phyloP scores from a whole-genome alignment of 2,113 vertebrate species.

The Malurus elegans region DNA sequence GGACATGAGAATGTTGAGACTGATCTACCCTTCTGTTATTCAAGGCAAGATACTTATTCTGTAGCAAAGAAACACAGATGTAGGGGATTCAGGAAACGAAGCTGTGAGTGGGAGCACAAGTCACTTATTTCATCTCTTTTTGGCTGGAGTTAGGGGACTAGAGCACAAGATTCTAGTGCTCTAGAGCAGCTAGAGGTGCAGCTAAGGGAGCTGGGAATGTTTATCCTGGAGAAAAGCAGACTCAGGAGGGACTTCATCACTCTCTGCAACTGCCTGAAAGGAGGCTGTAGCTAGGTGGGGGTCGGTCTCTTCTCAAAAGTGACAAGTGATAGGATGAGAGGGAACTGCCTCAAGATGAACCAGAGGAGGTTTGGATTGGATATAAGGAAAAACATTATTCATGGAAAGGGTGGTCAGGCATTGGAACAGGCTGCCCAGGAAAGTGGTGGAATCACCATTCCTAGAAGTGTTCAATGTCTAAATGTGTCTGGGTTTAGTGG shows the following conservation, averaged over 20 bases:
- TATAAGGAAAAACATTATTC: neutral
- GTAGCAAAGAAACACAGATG: neutral
- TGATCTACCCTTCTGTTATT: neutral
- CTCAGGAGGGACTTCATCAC: neutral
- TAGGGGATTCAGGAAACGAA: neutral
- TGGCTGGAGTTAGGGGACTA: neutral
- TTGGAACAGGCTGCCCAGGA: neutral
- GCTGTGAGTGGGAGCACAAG: accelerated
- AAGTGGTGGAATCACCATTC: neutral
- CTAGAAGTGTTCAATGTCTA: neutral
- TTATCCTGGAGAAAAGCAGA: neutral
- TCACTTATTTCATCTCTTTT: neutral
- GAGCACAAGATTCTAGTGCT: neutral
- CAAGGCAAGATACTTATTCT: neutral
- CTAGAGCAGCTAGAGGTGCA: neutral
- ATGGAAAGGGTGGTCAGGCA: neutral
- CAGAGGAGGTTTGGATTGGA: neutral
- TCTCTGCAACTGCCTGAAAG: neutral
- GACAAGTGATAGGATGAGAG: neutral
- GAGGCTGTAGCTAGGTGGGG: neutral
- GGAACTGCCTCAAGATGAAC: neutral
- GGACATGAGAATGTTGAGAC: accelerated
- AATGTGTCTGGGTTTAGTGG: neutral
- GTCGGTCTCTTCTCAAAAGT: neutral
- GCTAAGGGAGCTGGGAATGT: neutral